Evolutionary conservation across 2,113 vertebrate genomes (phyloP), one percentile per base, ranked within the genome.

Genomic region (Mungos mungo): DNA sequence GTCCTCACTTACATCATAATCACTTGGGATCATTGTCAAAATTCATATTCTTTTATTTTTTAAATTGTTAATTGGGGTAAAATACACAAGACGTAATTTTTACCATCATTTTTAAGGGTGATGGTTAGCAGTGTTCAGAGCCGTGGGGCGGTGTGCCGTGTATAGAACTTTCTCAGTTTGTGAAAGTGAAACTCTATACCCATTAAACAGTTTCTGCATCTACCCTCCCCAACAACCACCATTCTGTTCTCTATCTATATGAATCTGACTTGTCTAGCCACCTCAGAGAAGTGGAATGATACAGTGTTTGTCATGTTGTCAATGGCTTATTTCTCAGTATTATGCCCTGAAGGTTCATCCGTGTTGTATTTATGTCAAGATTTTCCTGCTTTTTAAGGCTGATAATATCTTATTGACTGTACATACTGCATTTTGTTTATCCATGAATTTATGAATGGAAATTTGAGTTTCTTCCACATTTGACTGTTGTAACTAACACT

Each of bases 11-110:
- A 68, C 12, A 0, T 82, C 12, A 60, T 45, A 66, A 72, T 77
- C 81, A 79, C 57, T 45, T 96, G 69, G 19, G 27, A 54, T 96
- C 8, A 68, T 74, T 77, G 69, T 77, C 86, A 88, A 95, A 93
- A 63, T 95, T 84, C 35, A 35, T 57, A n/a, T 87, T 92, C 4
- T 88, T 83, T 83, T 90, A 25, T 63, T 69, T 87, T 57, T 21
- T 31, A 18, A 54, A 65, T 31, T 90, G 66, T 84, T 33, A 45
- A 81, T 41, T 45, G 60, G 66, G 79, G 45, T 54, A 66, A 90
- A 90, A 83, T 31, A 35, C 29, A 23, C 11, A 29, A 35, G 38
- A 45, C n/a, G 27, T n/a, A 57, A 54, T 19, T 74, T 50, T 33
- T 89, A 31, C 18, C 54, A 29, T 9, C 50, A 41, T 27, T 72